Evolutionary conservation across 2,113 vertebrate species (phyloP).

Genomic region (Polypterus bichir): DNA sequence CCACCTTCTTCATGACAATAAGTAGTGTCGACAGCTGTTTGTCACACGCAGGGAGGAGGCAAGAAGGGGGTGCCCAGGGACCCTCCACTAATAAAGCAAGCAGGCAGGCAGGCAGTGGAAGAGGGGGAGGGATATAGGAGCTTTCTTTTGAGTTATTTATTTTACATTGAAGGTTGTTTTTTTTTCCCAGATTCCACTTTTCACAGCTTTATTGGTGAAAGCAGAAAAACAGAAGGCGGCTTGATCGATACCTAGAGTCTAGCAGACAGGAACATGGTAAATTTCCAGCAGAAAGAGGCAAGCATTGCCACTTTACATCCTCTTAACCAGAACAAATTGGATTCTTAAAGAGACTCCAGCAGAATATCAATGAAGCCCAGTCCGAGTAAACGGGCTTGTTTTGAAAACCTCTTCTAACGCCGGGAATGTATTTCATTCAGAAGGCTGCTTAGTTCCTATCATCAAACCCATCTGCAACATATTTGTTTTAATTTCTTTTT

Average conservation of each 20-base stretch:
- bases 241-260: constrained; percentile 1
- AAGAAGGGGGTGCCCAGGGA: background rate
- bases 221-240: background rate
- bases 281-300: background rate
- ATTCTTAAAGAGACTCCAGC: constrained; percentile 29
- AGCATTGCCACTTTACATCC: constrained; percentile 1
- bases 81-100: background rate
- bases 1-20: no score
- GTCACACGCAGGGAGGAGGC: no score
- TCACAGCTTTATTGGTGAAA: background rate
- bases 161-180: no score
- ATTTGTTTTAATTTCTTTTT: no score
- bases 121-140: no score
- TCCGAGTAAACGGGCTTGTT: constrained; percentile 7
- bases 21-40: no score
- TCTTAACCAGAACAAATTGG: constrained; percentile 28
- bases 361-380: constrained; percentile 29
- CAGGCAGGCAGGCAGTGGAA: no score
- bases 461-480: no score
- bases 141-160: no score
- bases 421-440: constrained; percentile 3
- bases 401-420: background rate
- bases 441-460: background rate
- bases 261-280: background rate
- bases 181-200: no score